Conservation (phyloP, 2,113 vertebrate genomes). For the Sisor rabdophorus region DNA sequence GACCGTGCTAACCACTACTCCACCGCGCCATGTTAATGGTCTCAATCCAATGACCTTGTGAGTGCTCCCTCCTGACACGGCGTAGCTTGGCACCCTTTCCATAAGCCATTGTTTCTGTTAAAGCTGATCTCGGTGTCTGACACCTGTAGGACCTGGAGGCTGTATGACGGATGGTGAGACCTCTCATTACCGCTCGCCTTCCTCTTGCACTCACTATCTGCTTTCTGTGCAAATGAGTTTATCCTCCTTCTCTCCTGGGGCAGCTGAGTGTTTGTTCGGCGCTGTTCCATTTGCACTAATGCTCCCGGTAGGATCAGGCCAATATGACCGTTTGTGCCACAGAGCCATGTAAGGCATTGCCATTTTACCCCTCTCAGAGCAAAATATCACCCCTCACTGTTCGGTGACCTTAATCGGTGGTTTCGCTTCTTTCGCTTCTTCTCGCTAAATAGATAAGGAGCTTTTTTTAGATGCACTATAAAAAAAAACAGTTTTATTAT, state of each 20-base stretch:
- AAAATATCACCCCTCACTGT: neutral
- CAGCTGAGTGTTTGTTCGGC: slow-evolving; percentile 21
- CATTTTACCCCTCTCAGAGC: slow-evolving; percentile 2
- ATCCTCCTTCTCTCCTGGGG: slow-evolving; percentile 22
- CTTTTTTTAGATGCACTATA: too few species aligned
- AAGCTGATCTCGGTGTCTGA: neutral
- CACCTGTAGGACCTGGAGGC: neutral
- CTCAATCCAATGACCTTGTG: too few species aligned
- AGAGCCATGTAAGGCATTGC: neutral
- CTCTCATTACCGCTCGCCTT: neutral
- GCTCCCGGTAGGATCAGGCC: slow-evolving; percentile 19
- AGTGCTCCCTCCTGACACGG: too few species aligned
- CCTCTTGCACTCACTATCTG: neutral
- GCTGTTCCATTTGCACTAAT: slow-evolving; percentile 21
- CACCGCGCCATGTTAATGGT: too few species aligned
- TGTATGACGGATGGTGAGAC: neutral
- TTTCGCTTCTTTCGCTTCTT: neutral
- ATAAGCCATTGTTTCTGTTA: neutral
- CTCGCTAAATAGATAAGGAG: neutral
- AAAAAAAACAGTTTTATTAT: too few species aligned
- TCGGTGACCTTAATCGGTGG: neutral
- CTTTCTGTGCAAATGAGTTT: slow-evolving; percentile 30
- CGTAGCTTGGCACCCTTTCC: too few species aligned
- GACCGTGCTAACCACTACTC: too few species aligned
- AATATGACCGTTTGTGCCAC: slow-evolving; percentile 8